Evolutionary conservation across 2,888 invertebrate genomes (phyloP).

Genomic region (Pteria penguin): DNA sequence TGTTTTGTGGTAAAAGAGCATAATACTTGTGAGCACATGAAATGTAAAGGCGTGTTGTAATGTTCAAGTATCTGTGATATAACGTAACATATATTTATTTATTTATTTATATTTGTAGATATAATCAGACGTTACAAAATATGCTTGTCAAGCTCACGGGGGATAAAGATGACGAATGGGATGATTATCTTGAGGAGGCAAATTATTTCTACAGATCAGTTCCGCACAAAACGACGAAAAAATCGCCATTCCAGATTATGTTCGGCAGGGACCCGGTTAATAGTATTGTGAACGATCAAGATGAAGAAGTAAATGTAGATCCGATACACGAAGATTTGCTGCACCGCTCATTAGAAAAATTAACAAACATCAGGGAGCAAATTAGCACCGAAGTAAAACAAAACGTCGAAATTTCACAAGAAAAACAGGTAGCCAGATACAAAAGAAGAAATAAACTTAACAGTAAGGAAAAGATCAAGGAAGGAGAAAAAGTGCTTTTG

Average conservation of each 20-base stretch:
- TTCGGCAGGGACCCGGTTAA: neutral
- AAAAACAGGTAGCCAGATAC: neutral
- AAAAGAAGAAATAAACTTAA: neutral
- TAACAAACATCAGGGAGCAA: neutral
- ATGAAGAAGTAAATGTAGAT: neutral
- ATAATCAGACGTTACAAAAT: neutral
- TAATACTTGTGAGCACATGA: too few relatives aligned
- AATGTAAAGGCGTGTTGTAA: too few relatives aligned
- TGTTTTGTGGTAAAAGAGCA: too few relatives aligned
- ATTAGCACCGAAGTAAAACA: neutral
- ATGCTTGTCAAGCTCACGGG: neutral
- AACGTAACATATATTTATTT: neutral
- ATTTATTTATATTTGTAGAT: neutral
- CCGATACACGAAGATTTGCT: neutral
- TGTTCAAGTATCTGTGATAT: too few relatives aligned
- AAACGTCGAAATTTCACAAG: neutral
- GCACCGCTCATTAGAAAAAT: neutral
- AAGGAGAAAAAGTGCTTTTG: neutral
- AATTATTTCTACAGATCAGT: neutral
- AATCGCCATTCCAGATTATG: neutral
- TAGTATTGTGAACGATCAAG: too few relatives aligned
- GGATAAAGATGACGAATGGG: neutral
- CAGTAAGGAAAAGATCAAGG: neutral
- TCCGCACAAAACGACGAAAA: neutral
- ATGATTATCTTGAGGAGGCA: neutral